phyloP scores from a whole-genome alignment of 2,797 vertebrate species.

The Ctenopoma kingsleyae region DNA sequence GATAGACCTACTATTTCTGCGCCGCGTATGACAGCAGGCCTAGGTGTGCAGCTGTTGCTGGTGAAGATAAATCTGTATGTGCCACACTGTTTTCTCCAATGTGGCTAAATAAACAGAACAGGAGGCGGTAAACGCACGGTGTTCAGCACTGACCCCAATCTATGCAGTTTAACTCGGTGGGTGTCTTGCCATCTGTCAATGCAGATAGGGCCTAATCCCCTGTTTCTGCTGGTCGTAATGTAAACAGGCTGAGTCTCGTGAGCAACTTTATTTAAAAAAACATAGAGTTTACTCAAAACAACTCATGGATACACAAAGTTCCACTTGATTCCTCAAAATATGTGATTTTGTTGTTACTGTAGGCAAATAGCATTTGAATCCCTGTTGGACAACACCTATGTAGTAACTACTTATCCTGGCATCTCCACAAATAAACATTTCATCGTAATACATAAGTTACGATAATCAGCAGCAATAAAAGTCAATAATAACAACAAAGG shows the following conservation, averaged over 20 bases:
- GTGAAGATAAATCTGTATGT: not conserved
- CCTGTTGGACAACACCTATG: not conserved
- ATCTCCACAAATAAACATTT: no score
- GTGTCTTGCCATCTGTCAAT: slow-evolving; percentile 61
- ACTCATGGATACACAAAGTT: not conserved
- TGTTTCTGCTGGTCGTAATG: slow-evolving; percentile 16
- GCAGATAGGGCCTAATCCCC: slow-evolving; percentile 56
- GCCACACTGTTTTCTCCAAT: slow-evolving; percentile 1
- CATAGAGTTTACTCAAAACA: not conserved
- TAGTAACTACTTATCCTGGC: no score
- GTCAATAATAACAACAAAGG: no score
- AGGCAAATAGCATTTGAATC: not conserved
- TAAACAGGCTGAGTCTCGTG: slow-evolving; percentile 29
- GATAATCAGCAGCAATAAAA: no score
- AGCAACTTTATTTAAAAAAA: slow-evolving; percentile 2
- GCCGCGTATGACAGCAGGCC: no score
- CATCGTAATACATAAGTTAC: no score
- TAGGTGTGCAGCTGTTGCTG: no score
- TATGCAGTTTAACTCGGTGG: slow-evolving; percentile 42
- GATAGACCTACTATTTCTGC: no score
- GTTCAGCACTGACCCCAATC: slow-evolving; percentile 61
- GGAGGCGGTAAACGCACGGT: slow-evolving; percentile 11
- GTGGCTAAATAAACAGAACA: not conserved
- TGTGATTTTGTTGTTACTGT: not conserved
- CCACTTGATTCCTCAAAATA: not conserved